Evolutionary conservation across 2,113 vertebrate genomes (phyloP).

Genomic region (Tetrao urogallus): DNA sequence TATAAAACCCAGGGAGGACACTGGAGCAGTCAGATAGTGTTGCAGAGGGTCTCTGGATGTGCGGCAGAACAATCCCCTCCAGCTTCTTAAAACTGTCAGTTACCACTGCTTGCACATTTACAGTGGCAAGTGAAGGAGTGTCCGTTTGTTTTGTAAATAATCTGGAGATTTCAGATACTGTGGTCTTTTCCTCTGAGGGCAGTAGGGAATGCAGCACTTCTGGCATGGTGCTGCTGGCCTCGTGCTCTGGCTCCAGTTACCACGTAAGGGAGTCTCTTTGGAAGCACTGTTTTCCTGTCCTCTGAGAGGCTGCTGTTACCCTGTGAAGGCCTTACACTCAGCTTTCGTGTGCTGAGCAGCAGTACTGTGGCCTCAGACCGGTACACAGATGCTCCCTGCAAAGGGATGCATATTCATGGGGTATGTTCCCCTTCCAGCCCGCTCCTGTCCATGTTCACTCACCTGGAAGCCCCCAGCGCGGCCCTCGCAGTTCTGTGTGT

Average conservation of each 20-base stretch:
- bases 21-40: not conserved
- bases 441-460: not conserved
- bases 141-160: slow-evolving; percentile 42
- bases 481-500: fast-evolving
- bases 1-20: not conserved
- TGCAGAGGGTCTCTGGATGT: not conserved
- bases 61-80: not conserved
- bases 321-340: not conserved
- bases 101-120: slow-evolving; percentile 5
- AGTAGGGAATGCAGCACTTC: slow-evolving; percentile 25
- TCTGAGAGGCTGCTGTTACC: slow-evolving; percentile 33
- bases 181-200: slow-evolving; percentile 37
- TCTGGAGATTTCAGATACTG: slow-evolving; percentile 22
- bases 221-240: slow-evolving; percentile 50
- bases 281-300: slow-evolving; percentile 17
- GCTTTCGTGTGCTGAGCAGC: not conserved
- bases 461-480: not conserved
- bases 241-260: slow-evolving; percentile 61
- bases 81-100: slow-evolving; percentile 20
- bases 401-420: not conserved
- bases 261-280: slow-evolving; percentile 46
- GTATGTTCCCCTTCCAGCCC: not conserved
- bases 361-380: not conserved
- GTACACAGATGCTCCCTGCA: not conserved
- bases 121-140: slow-evolving; percentile 38